Conservation (phyloP, 1,140 invertebrate species). For the Archegozetes longisetosus region DNA sequence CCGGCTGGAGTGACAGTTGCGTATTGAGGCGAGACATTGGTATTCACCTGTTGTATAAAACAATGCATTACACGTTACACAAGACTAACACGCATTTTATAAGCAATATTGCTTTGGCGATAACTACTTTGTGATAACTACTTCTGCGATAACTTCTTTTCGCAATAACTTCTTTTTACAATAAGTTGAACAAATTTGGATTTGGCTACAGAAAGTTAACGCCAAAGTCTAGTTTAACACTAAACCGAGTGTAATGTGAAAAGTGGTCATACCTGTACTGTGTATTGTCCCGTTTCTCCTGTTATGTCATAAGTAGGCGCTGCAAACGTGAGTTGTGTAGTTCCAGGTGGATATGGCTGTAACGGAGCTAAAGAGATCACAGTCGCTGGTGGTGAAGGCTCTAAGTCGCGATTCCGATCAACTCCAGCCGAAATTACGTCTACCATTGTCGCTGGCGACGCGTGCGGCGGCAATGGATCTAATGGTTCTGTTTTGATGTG, state of each 20-base stretch:
- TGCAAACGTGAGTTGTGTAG: conserved; percentile 18
- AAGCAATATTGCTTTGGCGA: too few species aligned
- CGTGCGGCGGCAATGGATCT: conserved; percentile 15
- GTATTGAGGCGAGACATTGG: conserved; percentile 11
- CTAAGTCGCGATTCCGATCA: conserved; percentile 10
- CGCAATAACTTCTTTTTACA: too few species aligned
- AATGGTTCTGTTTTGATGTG: conserved; percentile 17
- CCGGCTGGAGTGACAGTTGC: conserved; percentile 8
- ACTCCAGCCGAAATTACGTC: conserved; percentile 1
- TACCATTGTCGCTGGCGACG: conserved; percentile 13
- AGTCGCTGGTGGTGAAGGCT: conserved; percentile 16
- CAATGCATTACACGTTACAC: background rate
- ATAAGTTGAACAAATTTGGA: too few species aligned
- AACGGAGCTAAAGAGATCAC: conserved; percentile 16
- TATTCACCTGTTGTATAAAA: conserved; percentile 4
- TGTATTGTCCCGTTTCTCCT: conserved; percentile 12
- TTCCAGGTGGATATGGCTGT: conserved; percentile 14
- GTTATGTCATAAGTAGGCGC: conserved; percentile 16
- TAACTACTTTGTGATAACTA: too few species aligned
- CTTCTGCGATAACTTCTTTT: too few species aligned
- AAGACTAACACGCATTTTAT: background rate
- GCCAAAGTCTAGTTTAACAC: background rate
- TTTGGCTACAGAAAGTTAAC: too few species aligned
- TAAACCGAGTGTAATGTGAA: background rate
- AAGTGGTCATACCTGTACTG: conserved; percentile 13